Evolutionary conservation across 2,113 vertebrate species (phyloP).

Genomic region (Chitala chitala): DNA sequence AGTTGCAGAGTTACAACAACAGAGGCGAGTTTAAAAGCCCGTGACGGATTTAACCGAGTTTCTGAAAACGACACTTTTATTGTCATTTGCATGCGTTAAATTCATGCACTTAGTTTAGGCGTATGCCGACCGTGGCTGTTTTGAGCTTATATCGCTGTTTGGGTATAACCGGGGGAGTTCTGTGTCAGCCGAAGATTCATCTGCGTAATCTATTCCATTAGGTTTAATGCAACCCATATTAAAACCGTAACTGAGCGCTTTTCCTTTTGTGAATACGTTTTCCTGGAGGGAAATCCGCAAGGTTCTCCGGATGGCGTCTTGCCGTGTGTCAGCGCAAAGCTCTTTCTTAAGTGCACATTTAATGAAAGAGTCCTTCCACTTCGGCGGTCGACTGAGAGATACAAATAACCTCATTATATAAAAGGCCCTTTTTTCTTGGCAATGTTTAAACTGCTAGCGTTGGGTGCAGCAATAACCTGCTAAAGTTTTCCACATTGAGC

Average conservation of each 20-base stretch:
- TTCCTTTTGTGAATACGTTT: background rate
- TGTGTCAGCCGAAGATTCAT: background rate
- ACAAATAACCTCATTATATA: conserved; percentile 30
- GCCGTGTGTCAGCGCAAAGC: too few relatives aligned
- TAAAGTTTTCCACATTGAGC: background rate
- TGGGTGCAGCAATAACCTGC: background rate
- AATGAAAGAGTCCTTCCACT: background rate
- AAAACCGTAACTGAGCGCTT: background rate
- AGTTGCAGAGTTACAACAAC: too few relatives aligned
- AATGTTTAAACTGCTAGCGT: background rate
- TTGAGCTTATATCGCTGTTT: too few relatives aligned
- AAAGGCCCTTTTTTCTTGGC: background rate
- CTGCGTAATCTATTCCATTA: background rate
- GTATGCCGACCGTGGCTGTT: too few relatives aligned
- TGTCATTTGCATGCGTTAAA: too few relatives aligned
- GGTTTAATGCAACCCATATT: background rate
- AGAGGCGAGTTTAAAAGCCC: too few relatives aligned
- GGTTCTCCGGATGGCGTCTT: background rate
- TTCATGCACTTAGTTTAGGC: too few relatives aligned
- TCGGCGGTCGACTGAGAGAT: background rate
- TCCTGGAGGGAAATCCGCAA: background rate
- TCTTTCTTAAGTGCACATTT: background rate
- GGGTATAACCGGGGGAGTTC: too few relatives aligned
- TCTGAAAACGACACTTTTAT: too few relatives aligned
- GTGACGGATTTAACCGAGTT: too few relatives aligned